Evolutionary conservation across 2,113 vertebrate genomes (phyloP).

Genomic region (Anoura caudifer): DNA sequence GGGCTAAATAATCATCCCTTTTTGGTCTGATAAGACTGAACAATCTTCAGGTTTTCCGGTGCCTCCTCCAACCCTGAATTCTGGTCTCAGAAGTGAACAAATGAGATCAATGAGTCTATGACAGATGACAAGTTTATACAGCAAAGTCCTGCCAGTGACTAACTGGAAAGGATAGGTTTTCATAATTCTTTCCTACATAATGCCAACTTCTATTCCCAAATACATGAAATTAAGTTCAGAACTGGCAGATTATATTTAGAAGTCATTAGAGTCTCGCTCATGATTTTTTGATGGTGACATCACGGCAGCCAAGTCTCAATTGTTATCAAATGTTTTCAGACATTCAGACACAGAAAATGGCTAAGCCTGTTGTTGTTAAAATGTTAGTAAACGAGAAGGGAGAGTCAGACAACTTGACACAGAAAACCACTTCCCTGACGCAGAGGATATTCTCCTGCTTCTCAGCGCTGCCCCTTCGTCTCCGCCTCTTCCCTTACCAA

Average conservation of each 20-base stretch:
- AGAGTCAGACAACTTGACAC: neutral
- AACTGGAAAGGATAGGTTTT: constrained; percentile 38
- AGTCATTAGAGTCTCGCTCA: constrained; percentile 51
- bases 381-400: neutral
- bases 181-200: constrained; percentile 40
- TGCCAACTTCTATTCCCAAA: constrained; percentile 51
- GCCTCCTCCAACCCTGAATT: neutral
- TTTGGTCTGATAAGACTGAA: neutral
- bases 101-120: neutral
- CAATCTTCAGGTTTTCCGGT: neutral
- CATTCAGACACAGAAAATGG: constrained; percentile 30
- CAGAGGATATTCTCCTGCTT: too few relatives aligned
- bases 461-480: neutral
- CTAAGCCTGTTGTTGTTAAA: neutral
- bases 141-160: neutral
- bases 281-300: constrained; percentile 64
- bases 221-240: constrained; percentile 52
- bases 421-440: neutral
- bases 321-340: constrained; percentile 65
- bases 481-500: neutral
- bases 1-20: neutral
- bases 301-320: constrained; percentile 51
- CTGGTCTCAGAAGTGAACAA: neutral
- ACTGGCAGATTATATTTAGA: constrained; percentile 64
- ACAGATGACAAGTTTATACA: neutral